Conservation (phyloP, 2,113 vertebrate species). For the Morone chrysops region DNA sequence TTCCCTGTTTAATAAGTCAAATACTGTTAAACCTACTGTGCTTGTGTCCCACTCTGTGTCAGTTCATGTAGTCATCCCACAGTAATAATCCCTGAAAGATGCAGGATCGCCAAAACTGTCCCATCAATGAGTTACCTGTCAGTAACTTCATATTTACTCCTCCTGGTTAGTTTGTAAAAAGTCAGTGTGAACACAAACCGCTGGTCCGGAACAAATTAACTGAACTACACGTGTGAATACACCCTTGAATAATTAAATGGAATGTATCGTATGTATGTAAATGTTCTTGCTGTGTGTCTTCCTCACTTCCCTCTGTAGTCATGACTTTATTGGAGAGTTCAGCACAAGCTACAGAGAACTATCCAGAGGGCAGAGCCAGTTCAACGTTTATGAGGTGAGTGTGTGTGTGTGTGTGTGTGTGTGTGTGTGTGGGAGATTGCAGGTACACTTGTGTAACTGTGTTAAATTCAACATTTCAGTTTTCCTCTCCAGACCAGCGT, state of each 20-base stretch:
- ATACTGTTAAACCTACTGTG: no score
- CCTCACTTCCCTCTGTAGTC: constrained; percentile 77
- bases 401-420: neutral
- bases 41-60: no score
- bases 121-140: no score
- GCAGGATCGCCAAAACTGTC: no score
- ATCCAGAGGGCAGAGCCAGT: constrained; percentile 95
- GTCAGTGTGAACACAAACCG: no score
- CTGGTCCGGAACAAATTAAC: no score
- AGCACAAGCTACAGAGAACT: constrained; percentile 97
- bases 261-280: neutral
- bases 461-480: neutral
- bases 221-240: no score
- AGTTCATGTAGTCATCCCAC: no score
- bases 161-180: no score
- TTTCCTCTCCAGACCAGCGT: neutral
- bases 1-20: no score
- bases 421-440: constrained; percentile 50
- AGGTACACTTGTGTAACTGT: neutral
- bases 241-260: neutral
- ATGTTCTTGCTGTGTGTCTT: neutral
- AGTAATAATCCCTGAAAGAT: no score
- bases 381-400: constrained; percentile 96
- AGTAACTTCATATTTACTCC: no score
- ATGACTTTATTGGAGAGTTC: constrained; percentile 98